These are phyloP conservation scores for Lasioglossum villosulum DNA, from an alignment of 2,888 invertebrate genomes.

Conservation along the genomic window DNA sequence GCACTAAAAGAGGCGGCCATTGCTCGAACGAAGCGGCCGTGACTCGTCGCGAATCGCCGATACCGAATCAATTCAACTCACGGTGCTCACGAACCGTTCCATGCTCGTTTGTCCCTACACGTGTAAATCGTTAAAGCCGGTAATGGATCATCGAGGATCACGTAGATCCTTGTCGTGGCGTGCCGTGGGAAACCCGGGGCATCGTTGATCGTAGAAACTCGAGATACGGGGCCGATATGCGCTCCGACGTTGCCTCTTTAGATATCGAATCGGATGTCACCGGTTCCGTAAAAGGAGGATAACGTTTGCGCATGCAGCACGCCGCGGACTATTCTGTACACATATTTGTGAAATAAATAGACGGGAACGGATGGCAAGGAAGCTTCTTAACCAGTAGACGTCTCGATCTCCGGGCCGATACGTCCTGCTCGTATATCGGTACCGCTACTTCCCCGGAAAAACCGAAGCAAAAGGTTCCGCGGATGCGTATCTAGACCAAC, in stretches of 20 bases:
- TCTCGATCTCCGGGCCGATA: not conserved
- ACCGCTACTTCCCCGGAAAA: not conserved
- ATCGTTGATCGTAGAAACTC: conserved; percentile 20
- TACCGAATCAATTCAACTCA: conserved; percentile 28
- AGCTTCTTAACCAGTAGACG: not conserved
- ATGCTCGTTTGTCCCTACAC: conserved; percentile 29
- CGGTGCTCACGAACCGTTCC: conserved; percentile 31
- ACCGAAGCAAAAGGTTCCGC: not conserved
- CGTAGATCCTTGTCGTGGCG: conserved; percentile 29
- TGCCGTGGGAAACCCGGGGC: conserved; percentile 32
- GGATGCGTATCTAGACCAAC: too few relatives aligned
- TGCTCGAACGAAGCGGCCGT: conserved; percentile 17
- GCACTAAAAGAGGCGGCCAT: not conserved
- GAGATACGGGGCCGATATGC: conserved; percentile 9
- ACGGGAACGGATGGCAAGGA: not conserved
- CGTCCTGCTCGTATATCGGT: not conserved
- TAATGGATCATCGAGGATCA: conserved; percentile 42
- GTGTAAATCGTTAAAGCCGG: conserved; percentile 35
- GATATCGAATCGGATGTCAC: conserved; percentile 29
- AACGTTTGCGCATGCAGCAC: conserved; percentile 1
- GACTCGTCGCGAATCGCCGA: conserved; percentile 37
- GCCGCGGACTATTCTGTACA: not conserved
- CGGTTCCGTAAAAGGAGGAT: conserved; percentile 14
- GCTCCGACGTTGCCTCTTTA: not conserved
- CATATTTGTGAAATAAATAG: conserved; percentile 19